Evolutionary conservation across 2,797 vertebrate species (phyloP).

Genomic region (Rhodeus uyekii): DNA sequence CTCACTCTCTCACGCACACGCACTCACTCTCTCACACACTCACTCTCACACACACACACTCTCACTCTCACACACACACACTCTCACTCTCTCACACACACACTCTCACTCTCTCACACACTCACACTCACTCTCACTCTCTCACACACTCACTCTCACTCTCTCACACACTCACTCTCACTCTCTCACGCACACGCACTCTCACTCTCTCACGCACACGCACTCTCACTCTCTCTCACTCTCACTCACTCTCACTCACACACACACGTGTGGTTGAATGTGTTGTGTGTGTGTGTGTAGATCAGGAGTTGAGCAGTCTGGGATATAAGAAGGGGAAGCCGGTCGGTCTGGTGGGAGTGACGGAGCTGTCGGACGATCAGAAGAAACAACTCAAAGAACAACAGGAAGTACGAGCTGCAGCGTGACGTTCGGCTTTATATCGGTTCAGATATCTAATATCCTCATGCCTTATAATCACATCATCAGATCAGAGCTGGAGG

Average conservation of each 20-base stretch:
- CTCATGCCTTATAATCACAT: too few relatives aligned
- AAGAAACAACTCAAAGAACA: constrained; percentile 89
- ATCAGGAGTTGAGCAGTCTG: constrained; percentile 84
- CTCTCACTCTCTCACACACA: too few relatives aligned
- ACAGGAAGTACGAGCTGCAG: constrained; percentile 86
- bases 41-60: neutral
- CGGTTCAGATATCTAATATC: too few relatives aligned
- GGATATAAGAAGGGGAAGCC: constrained; percentile 88
- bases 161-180: too few relatives aligned
- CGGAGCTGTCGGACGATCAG: constrained; percentile 85
- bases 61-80: neutral
- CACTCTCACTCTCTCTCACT: too few relatives aligned
- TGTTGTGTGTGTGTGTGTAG: constrained; percentile 60
- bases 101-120: too few relatives aligned
- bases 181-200: neutral
- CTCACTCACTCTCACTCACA: neutral
- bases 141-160: neutral
- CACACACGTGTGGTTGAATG: too few relatives aligned
- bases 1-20: neutral
- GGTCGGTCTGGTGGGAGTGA: constrained; percentile 84
- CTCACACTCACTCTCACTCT: neutral
- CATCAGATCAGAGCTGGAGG: too few relatives aligned
- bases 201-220: neutral
- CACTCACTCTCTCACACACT: too few relatives aligned
- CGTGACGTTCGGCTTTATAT: too few relatives aligned